These are phyloP conservation scores for Pollenia griseotomentosa DNA, from an alignment of 2,888 invertebrate genomes.

Conservation along the genomic window DNA sequence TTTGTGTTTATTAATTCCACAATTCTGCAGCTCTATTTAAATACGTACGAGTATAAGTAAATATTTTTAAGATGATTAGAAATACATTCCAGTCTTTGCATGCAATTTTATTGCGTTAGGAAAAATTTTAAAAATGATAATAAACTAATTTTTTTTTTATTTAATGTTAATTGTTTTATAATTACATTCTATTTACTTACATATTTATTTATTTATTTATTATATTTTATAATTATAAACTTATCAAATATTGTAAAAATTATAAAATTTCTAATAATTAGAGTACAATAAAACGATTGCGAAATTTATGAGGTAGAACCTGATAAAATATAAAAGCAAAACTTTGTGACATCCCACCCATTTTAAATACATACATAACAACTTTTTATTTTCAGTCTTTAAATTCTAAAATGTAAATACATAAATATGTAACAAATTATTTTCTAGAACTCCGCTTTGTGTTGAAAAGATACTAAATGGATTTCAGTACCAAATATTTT, in stretches of 20 bases:
- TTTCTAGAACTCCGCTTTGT: too few species aligned
- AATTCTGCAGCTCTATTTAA: conserved; percentile 14
- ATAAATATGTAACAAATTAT: too few species aligned
- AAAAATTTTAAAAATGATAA: too few species aligned
- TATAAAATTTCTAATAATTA: background rate
- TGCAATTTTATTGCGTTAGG: background rate
- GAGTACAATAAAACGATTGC: conserved; percentile 18
- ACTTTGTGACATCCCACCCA: too few species aligned
- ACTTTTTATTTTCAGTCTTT: too few species aligned
- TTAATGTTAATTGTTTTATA: too few species aligned
- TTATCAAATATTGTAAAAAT: background rate
- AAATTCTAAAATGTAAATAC: too few species aligned
- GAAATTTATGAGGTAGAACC: background rate
- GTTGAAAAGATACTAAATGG: too few species aligned
- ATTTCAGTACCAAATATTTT: too few species aligned
- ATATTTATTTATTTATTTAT: background rate
- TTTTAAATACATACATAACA: too few species aligned
- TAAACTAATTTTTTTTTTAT: too few species aligned
- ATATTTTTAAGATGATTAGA: background rate
- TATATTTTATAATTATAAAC: background rate
- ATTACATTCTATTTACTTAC: too few species aligned
- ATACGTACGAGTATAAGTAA: conserved; percentile 1
- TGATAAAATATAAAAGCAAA: background rate
- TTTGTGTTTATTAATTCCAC: conserved; percentile 2
- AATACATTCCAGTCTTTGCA: conserved; percentile 18